A percentile compares a stretch with the other conserved stretches of the same genome.
Conservation (phyloP, 2,797 vertebrate species). For the Ceyx erithaca region DNA sequence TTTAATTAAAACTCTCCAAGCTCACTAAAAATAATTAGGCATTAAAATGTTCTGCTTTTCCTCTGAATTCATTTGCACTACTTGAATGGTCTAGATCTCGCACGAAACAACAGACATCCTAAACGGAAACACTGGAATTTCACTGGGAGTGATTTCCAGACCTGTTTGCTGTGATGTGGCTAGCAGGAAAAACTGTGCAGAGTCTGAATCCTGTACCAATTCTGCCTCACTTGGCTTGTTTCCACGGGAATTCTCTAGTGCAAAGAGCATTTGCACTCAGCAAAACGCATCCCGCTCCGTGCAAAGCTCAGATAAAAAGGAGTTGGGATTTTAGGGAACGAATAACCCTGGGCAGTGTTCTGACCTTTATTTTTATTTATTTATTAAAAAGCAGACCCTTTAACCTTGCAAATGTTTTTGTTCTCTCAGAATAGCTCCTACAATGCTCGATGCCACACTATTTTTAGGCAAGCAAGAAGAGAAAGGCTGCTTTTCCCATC, state of each 20-base stretch:
- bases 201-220: slow-evolving; percentile 47
- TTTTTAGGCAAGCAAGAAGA: slow-evolving; percentile 81
- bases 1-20: slow-evolving; percentile 85
- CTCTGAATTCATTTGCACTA: slow-evolving; percentile 79
- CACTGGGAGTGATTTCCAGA: slow-evolving; percentile 72
- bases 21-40: slow-evolving; percentile 84
- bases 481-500: slow-evolving; percentile 85
- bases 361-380: slow-evolving; percentile 75
- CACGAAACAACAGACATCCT: slow-evolving; percentile 73
- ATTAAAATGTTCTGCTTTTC: slow-evolving; percentile 81
- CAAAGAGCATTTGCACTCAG: background rate
- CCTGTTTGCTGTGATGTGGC: slow-evolving; percentile 60
- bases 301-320: slow-evolving; percentile 73
- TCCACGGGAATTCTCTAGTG: slow-evolving; percentile 41
- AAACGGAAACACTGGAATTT: slow-evolving; percentile 71
- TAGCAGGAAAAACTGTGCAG: slow-evolving; percentile 60
- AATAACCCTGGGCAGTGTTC: slow-evolving; percentile 53
- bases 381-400: slow-evolving; percentile 79
- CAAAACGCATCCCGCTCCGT: background rate
- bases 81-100: slow-evolving; percentile 65
- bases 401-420: slow-evolving; percentile 83
- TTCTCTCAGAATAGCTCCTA: slow-evolving; percentile 83
- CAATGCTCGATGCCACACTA: slow-evolving; percentile 81
- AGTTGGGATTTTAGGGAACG: slow-evolving; percentile 59
- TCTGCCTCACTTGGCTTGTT: slow-evolving; percentile 63